Conservation (phyloP, 2,797 vertebrate genomes). For the Sebastes dallii region DNA sequence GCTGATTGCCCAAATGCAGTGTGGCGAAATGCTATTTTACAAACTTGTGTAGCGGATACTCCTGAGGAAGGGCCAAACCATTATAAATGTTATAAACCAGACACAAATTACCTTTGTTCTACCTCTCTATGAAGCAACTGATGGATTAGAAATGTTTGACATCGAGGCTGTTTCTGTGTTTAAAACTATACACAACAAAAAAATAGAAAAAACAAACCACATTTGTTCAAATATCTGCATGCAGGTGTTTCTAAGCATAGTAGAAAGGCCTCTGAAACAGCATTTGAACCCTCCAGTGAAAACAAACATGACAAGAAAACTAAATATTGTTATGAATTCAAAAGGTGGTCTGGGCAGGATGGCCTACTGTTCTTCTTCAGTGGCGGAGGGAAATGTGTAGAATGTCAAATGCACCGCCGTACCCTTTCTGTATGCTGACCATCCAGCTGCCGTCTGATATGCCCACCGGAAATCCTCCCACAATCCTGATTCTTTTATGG, state of each 20-base stretch:
- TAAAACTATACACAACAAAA: neutral
- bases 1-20: too few species aligned
- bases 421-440: conserved; percentile 94
- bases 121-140: neutral
- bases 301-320: neutral
- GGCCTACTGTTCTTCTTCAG: conserved; percentile 18
- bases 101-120: neutral
- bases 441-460: conserved; percentile 94
- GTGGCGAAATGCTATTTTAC: too few species aligned
- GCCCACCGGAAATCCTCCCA: conserved; percentile 90
- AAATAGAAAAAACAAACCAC: neutral
- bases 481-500: conserved; percentile 87
- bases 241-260: neutral
- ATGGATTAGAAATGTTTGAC: neutral
- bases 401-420: conserved; percentile 34
- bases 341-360: neutral
- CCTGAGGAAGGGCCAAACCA: too few species aligned
- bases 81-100: too few species aligned
- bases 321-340: conserved; percentile 5
- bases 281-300: neutral
- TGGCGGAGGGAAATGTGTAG: conserved; percentile 2
- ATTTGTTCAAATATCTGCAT: neutral
- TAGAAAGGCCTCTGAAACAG: neutral
- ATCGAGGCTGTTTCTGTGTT: neutral
- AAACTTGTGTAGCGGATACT: too few species aligned